Conservation (phyloP, 2,797 vertebrate genomes). For the Parotocinclus haroldoi region DNA sequence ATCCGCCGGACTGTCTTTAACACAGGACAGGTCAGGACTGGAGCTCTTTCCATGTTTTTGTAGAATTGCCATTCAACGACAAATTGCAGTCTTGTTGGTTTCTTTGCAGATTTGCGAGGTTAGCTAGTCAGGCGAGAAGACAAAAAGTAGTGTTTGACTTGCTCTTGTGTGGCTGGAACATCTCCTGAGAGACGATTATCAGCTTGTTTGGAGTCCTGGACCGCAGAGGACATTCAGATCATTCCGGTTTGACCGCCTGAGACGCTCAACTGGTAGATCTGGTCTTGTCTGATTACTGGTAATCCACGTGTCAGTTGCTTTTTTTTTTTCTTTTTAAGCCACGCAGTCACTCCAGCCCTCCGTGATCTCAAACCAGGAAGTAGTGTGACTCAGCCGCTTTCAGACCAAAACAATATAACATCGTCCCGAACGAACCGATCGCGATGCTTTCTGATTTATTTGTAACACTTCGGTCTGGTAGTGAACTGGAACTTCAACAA, state of each 20-base stretch:
- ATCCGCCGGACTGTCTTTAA: constrained; percentile 67
- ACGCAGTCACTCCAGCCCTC: constrained; percentile 64
- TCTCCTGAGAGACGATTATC: constrained; percentile 1
- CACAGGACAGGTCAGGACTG: constrained; percentile 68
- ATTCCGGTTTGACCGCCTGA: background rate
- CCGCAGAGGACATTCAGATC: background rate
- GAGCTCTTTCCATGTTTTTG: constrained; percentile 80
- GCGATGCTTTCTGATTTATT: background rate
- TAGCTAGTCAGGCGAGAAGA: background rate
- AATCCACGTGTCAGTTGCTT: constrained; percentile 80
- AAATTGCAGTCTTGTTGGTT: constrained; percentile 31
- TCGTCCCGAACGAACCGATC: background rate
- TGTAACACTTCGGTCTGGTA: too few species aligned
- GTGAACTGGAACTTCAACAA: too few species aligned
- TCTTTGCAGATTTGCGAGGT: constrained; percentile 25
- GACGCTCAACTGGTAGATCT: constrained; percentile 14
- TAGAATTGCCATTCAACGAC: constrained; percentile 81
- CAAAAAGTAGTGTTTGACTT: constrained; percentile 3
- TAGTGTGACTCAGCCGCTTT: constrained; percentile 52
- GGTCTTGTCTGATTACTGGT: constrained; percentile 54
- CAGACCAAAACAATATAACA: constrained; percentile 27
- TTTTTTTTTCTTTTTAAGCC: constrained; percentile 50
- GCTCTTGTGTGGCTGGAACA: constrained; percentile 32
- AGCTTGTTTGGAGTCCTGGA: background rate
- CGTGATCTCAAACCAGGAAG: constrained; percentile 67